Evolutionary conservation across 2,888 invertebrate species (phyloP).

Genomic region (Philereme transversata): DNA sequence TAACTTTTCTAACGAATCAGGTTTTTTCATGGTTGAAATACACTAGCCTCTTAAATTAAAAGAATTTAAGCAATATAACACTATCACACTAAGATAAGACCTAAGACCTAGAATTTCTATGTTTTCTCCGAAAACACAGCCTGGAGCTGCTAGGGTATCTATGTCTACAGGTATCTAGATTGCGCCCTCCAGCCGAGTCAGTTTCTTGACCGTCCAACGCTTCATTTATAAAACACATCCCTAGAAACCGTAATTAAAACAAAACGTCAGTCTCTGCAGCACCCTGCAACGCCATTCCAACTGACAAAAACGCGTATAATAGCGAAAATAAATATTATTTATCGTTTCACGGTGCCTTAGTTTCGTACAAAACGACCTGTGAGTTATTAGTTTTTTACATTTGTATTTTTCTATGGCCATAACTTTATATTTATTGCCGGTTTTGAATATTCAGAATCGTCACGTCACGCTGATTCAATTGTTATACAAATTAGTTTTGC

Average conservation of each 20-base stretch:
- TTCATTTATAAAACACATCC: not conserved
- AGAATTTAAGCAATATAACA: too few relatives aligned
- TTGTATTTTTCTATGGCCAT: constrained; percentile 80
- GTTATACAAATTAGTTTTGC: constrained; percentile 52
- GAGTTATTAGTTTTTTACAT: constrained; percentile 80
- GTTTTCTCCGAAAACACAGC: too few relatives aligned
- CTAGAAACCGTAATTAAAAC: constrained; percentile 13
- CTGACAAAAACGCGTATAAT: constrained; percentile 83
- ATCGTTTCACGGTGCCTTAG: constrained; percentile 83
- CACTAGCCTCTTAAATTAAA: too few relatives aligned
- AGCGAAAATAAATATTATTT: constrained; percentile 84
- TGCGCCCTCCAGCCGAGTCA: too few relatives aligned
- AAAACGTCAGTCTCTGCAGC: constrained; percentile 29
- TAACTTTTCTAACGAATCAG: too few relatives aligned
- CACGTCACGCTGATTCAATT: constrained; percentile 75
- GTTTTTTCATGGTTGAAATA: too few relatives aligned
- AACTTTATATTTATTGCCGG: constrained; percentile 81
- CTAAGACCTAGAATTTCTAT: too few relatives aligned
- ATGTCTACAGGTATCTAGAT: too few relatives aligned
- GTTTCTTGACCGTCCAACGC: too few relatives aligned
- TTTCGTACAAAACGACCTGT: constrained; percentile 80
- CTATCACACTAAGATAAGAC: too few relatives aligned
- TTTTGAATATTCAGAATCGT: constrained; percentile 76
- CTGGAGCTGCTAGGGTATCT: too few relatives aligned
- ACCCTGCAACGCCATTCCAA: constrained; percentile 75